phyloP scores from a whole-genome alignment of 2,797 vertebrate species.

The Sandelia bainsii region DNA sequence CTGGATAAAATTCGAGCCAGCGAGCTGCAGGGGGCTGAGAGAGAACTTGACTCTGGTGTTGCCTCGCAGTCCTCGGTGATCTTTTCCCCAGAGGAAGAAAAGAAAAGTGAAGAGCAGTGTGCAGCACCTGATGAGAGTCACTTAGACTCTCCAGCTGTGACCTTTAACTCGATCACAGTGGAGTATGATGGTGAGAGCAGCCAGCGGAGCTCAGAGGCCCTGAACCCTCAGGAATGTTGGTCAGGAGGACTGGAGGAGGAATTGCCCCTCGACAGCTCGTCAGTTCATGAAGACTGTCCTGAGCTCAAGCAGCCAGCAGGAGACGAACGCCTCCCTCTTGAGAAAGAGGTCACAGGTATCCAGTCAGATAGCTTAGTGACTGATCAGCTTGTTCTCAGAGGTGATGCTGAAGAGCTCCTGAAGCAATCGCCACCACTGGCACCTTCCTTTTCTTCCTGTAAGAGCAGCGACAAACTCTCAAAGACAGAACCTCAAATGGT shows the following conservation, averaged over 20 bases:
- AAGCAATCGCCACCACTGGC: conserved; percentile 18
- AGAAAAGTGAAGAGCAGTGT: conserved; percentile 51
- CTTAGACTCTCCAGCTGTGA: conserved; percentile 36
- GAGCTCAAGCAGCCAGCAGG: not conserved
- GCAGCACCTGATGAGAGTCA: not conserved
- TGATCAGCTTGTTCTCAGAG: conserved; percentile 26
- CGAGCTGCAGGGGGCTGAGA: conserved; percentile 46
- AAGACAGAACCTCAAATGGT: conserved; percentile 16
- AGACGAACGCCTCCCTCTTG: conserved; percentile 10
- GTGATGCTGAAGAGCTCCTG: conserved; percentile 26
- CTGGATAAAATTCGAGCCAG: conserved; percentile 77
- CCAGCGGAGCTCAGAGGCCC: conserved; percentile 44
- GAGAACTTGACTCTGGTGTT: conserved; percentile 79
- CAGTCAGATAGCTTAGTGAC: conserved; percentile 53
- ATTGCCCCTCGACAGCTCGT: conserved; percentile 78
- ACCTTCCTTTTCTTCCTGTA: conserved; percentile 1
- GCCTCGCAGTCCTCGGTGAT: conserved; percentile 76
- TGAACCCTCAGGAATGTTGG: conserved; percentile 66
- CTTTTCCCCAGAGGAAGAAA: conserved; percentile 67
- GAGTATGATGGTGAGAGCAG: conserved; percentile 59
- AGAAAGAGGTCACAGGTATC: conserved; percentile 48
- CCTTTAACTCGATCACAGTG: conserved; percentile 44
- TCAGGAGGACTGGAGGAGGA: conserved; percentile 67
- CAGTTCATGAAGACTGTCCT: conserved; percentile 68
- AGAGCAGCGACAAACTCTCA: conserved; percentile 5